Base-by-base conservation (phyloP, 2,797 vertebrate species). In the Dallia pectoralis region DNA sequence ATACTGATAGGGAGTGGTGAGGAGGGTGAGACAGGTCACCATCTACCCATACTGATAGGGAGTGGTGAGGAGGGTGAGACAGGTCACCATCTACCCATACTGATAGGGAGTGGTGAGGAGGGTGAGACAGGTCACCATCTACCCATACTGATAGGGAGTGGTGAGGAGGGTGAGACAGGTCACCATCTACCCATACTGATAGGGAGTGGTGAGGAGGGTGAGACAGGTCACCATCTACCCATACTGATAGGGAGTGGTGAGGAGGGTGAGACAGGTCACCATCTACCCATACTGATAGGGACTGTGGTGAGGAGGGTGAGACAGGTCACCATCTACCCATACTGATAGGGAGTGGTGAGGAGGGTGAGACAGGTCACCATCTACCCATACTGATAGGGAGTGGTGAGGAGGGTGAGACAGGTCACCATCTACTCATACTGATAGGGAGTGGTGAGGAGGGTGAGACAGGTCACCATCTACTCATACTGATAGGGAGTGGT, bases 101-200 rank as follows among this genome's bases (percentile, higher is more conserved):
- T n/a, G n/a, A n/a, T n/a, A n/a, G n/a, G n/a, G n/a, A n/a, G n/a
- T n/a, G n/a, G n/a, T n/a, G n/a, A n/a, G n/a, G n/a, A n/a, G n/a
- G n/a, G n/a, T n/a, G n/a, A n/a, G n/a, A n/a, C n/a, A n/a, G n/a
- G n/a, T 51, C 40, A 22, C 32, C 16, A 27, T 32, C 49, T n/a
- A 19, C 18, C 19, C 4, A n/a, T 65, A 29, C 1, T 18, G 15
- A 32, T 47, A 7, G 5, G 8, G 25, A 64, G 2, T 32, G 6
- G 15, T 32, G 96, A 88, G 97, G 97, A 67, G 95, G 95, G 97
- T 99, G 79, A 93, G 94, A 69, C 8, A 61, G 71, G 16, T 1
- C 33, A 3, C 70, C 5, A 22, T 27, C 66, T 18, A 18, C 11
- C 18, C n/a, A n/a, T n/a, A n/a, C n/a, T n/a, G n/a, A n/a, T n/a